phyloP scores from a whole-genome alignment of 1,140 invertebrate species.

The Musca domestica region DNA sequence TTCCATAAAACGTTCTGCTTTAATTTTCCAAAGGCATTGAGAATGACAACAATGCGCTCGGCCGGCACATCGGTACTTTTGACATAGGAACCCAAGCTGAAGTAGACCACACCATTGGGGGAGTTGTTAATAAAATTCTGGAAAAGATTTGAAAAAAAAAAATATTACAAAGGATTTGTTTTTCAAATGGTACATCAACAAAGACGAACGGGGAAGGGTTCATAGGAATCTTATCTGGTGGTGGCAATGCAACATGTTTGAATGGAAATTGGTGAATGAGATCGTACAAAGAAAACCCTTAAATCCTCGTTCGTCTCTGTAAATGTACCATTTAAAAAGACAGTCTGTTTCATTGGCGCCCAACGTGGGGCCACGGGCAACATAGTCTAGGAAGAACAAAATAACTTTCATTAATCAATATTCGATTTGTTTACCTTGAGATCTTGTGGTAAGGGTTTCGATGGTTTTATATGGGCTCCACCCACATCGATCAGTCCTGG shows the following conservation, averaged over 20 bases:
- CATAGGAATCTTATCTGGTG: too few relatives aligned
- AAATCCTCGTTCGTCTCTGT: too few relatives aligned
- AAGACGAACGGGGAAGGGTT: too few relatives aligned
- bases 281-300: too few relatives aligned
- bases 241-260: too few relatives aligned
- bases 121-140: slow-evolving; percentile 57
- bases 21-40: slow-evolving; percentile 59
- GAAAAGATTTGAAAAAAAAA: slow-evolving; percentile 31
- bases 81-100: slow-evolving; percentile 62
- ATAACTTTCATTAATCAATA: too few relatives aligned
- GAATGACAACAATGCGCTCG: slow-evolving; percentile 49
- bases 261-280: too few relatives aligned
- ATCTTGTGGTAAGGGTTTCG: slow-evolving; percentile 51
- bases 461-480: slow-evolving; percentile 55
- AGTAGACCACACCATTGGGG: slow-evolving; percentile 60
- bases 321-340: too few relatives aligned
- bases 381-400: too few relatives aligned
- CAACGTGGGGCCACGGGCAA: too few relatives aligned
- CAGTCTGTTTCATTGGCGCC: too few relatives aligned
- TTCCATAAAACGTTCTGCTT: slow-evolving; percentile 67
- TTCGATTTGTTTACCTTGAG: slow-evolving; percentile 32
- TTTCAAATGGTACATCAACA: neutral
- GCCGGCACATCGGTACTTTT: slow-evolving; percentile 57
- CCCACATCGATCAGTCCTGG: slow-evolving; percentile 58
- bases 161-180: neutral